Base-by-base conservation (phyloP, 2,797 vertebrate genomes). In the Eleutherodactylus coqui region DNA sequence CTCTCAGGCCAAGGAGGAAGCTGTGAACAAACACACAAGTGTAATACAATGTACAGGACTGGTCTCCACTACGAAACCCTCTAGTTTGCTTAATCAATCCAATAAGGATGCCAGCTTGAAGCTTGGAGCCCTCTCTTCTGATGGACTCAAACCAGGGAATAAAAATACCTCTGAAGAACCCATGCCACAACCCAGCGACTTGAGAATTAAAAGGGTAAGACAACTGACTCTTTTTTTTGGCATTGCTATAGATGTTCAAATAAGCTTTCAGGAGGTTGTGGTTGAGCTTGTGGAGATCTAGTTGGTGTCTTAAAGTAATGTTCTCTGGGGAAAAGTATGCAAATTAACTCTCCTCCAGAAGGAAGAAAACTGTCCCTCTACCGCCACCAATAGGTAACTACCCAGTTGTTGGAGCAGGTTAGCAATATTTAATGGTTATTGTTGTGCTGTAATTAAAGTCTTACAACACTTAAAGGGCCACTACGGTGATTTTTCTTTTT, bases 31-130 rank as follows among this genome's bases (percentile, higher is more conserved):
- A 94, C 96, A 97, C 89, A 94, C 95, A 89, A 97, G 96, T 91
- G 97, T 98, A 87, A 97, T 98, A 92, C 97, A 98, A 93, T 93
- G 96, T 91, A 96, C 95, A 34, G 96, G 96, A 91, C 90, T 95
- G 93, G 93, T 95, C 87, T 92, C 94, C 89, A 93, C 91, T 91
- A 91, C 92, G 92, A 96, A 95, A 91, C 94, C 96, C 88, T 91
- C 94, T 89, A 92, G 97, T 86, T 95, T 98, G 93, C 94, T 97
- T 85, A 92, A 94, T 89, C 94, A 95, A 90, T 90, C 94, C 89
- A 95, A 93, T 91, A 95, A 93, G 90, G 96, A 96, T 90, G 89
- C 93, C 81, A 97, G 96, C 4, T 95, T 96, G 77, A 96, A 94
- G 92, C 96, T 96, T 21, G 85, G 91, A 90, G 92, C 96, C 93